Conservation (phyloP, 2,113 vertebrate species). For the Eubucco bourcierii region DNA sequence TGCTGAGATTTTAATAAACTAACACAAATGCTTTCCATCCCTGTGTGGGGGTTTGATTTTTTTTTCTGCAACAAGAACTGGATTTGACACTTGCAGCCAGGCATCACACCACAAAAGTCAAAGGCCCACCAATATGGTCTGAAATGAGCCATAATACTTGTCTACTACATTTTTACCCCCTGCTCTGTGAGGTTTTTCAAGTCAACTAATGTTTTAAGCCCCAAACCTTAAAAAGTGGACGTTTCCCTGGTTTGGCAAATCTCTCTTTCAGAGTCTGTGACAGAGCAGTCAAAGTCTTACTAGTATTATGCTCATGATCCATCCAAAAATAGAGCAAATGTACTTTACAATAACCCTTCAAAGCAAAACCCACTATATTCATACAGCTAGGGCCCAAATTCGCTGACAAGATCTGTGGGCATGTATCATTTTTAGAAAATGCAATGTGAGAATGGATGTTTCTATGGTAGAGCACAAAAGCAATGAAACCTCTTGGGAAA, state of each 20-base stretch:
- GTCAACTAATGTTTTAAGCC: accelerated
- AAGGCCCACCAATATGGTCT: not conserved
- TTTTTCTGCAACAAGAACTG: not conserved
- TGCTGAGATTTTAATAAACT: not conserved
- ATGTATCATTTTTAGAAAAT: constrained; percentile 10
- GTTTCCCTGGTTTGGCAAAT: not conserved
- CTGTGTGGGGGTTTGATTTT: not conserved
- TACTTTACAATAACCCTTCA: not conserved
- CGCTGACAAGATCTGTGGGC: not conserved
- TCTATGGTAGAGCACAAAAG: constrained; percentile 8
- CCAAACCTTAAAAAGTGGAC: not conserved
- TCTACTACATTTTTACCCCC: not conserved
- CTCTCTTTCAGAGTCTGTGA: not conserved
- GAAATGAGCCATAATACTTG: not conserved
- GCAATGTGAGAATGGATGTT: not conserved
- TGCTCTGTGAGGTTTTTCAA: not conserved
- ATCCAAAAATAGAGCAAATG: not conserved
- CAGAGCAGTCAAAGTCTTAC: not conserved
- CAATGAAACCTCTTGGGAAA: constrained; percentile 30
- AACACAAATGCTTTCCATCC: not conserved
- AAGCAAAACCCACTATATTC: not conserved
- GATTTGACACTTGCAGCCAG: not conserved
- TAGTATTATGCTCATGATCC: not conserved
- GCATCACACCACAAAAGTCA: not conserved
- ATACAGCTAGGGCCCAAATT: not conserved